These are phyloP conservation scores for Psittacula cyanocephala DNA, from an alignment of 2,113 vertebrate species.

Conservation along the genomic window DNA sequence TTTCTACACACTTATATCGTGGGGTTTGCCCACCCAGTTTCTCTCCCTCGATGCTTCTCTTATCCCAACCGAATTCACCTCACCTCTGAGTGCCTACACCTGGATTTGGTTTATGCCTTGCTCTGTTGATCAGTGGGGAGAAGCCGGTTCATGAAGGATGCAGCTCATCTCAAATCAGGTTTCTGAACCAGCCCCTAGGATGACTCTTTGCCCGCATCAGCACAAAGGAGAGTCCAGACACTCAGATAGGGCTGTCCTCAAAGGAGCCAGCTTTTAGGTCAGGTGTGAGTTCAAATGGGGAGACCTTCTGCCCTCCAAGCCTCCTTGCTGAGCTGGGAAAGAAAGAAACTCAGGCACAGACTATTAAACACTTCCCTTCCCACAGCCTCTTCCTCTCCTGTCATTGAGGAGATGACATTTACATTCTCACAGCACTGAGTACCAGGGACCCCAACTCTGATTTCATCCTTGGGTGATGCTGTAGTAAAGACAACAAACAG, in stretches of 20 bases:
- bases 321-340: conserved; percentile 14
- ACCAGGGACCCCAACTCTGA: neutral
- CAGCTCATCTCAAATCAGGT: neutral
- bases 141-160: neutral
- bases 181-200: neutral
- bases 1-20: neutral
- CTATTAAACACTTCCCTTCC: conserved; percentile 18
- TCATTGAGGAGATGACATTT: conserved; percentile 12
- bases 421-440: neutral
- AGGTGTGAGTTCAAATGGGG: neutral
- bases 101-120: neutral
- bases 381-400: conserved; percentile 3
- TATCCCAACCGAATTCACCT: neutral
- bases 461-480: neutral
- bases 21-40: neutral
- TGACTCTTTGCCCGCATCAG: neutral
- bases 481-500: conserved; percentile 25
- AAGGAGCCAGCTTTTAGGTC: neutral
- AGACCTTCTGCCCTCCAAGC: neutral
- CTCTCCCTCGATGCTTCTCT: neutral
- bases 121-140: neutral
- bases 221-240: neutral
- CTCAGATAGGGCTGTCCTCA: neutral
- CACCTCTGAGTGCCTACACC: neutral
- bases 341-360: neutral